Conservation (phyloP, 30 jellyfish, hydroid and myxozoan species). For the Pseudorhiza aurosa region DNA sequence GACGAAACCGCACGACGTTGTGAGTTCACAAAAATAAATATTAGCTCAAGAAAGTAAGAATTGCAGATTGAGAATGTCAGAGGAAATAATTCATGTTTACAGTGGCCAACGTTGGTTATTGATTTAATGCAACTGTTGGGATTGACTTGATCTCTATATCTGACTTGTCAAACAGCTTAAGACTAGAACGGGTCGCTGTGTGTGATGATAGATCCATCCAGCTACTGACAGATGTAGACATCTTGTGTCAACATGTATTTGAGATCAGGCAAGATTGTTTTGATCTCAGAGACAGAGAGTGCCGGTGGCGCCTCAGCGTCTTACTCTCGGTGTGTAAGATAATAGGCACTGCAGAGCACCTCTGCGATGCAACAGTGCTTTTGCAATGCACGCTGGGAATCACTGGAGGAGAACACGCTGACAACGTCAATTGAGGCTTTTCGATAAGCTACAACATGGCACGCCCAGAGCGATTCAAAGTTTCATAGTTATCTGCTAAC, state of each 20-base stretch:
- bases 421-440: no score
- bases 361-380: slow-evolving; percentile 37
- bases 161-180: slow-evolving; percentile 65
- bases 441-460: no score
- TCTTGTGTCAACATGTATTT: slow-evolving; percentile 78
- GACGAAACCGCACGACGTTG: slow-evolving; percentile 45
- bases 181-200: slow-evolving; percentile 65
- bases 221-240: slow-evolving; percentile 73
- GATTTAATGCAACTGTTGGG: slow-evolving; percentile 31
- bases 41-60: slow-evolving; percentile 20
- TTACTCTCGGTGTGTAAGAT: slow-evolving; percentile 76
- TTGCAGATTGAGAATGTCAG: slow-evolving; percentile 23
- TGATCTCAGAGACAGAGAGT: slow-evolving; percentile 75
- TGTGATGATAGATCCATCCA: slow-evolving; percentile 54
- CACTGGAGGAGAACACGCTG: no score
- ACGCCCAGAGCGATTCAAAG: no score
- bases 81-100: slow-evolving; percentile 22
- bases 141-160: slow-evolving; percentile 35
- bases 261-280: slow-evolving; percentile 58
- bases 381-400: slow-evolving; percentile 44
- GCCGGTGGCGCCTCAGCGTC: slow-evolving; percentile 92
- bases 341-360: slow-evolving; percentile 52
- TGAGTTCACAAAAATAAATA: slow-evolving; percentile 20
- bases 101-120: slow-evolving; percentile 39
- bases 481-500: no score